These are phyloP conservation scores for Myiozetetes cayanensis DNA, from an alignment of 2,113 vertebrate genomes.

Conservation along the genomic window DNA sequence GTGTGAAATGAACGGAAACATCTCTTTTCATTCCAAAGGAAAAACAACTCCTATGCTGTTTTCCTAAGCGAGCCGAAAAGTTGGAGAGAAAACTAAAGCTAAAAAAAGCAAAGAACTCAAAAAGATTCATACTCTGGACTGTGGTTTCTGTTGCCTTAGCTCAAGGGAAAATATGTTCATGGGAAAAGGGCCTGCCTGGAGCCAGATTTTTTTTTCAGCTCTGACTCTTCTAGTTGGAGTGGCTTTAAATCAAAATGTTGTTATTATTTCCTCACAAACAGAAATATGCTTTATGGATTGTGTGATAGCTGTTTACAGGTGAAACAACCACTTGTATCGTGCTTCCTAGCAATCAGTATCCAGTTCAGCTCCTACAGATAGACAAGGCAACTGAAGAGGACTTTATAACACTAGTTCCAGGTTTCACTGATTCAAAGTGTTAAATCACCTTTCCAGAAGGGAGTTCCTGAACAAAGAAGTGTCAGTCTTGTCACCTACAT, in stretches of 20 bases:
- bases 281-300: neutral
- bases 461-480: neutral
- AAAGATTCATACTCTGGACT: slow-evolving; percentile 51
- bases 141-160: slow-evolving; percentile 38
- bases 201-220: slow-evolving; percentile 23
- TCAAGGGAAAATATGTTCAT: slow-evolving; percentile 55
- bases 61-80: slow-evolving; percentile 26
- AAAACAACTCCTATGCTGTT: slow-evolving; percentile 39
- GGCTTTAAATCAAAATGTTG: slow-evolving; percentile 23
- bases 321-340: neutral
- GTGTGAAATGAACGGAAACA: slow-evolving; percentile 17
- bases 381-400: neutral
- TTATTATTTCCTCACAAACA: slow-evolving; percentile 17
- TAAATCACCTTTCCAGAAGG: neutral
- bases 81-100: slow-evolving; percentile 38
- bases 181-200: slow-evolving; percentile 43
- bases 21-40: slow-evolving; percentile 13
- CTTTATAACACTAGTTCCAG: neutral
- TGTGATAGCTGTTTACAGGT: neutral
- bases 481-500: neutral
- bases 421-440: neutral
- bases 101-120: slow-evolving; percentile 54
- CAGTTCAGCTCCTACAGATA: neutral
- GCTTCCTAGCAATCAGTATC: neutral
- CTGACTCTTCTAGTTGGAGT: neutral